Evolutionary conservation across 2,797 vertebrate genomes (phyloP).

Genomic region (Luscinia luscinia): DNA sequence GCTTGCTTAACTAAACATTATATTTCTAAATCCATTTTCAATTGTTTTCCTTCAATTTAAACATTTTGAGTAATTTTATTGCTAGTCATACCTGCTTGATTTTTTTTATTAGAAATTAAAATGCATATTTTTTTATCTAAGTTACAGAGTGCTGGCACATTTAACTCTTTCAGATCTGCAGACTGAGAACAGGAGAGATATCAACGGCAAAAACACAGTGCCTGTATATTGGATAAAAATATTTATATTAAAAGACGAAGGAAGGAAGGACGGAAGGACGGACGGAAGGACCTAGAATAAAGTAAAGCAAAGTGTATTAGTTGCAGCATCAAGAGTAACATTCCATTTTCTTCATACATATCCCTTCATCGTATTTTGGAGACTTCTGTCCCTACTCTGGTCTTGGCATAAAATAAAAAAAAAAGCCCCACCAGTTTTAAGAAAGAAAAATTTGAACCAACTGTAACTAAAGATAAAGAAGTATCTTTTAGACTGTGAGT

Average conservation of each 20-base stretch:
- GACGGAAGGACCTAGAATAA: not conserved
- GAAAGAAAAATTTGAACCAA: not conserved
- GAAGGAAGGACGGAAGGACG: not conserved
- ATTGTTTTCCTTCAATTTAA: conserved; percentile 81
- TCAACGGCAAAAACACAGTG: not conserved
- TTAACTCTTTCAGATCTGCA: conserved; percentile 67
- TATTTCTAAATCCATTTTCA: conserved; percentile 79
- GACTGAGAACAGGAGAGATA: not conserved
- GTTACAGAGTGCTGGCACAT: conserved; percentile 17
- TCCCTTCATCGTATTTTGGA: not conserved
- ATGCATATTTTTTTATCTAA: conserved; percentile 67
- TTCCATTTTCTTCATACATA: not conserved
- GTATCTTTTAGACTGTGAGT: not conserved
- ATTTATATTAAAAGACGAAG: not conserved
- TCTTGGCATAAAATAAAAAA: not conserved
- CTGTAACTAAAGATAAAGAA: not conserved
- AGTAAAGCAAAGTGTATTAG: not conserved
- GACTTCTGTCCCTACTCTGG: not conserved
- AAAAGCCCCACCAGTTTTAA: not conserved
- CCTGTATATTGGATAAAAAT: not conserved
- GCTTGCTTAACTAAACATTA: conserved; percentile 80
- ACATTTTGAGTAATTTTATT: conserved; percentile 80
- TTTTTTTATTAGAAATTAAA: conserved; percentile 80
- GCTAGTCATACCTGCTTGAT: conserved; percentile 77
- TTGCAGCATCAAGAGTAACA: not conserved